Evolutionary conservation across 2,888 invertebrate species (phyloP).

Genomic region (Acleris sparsana): DNA sequence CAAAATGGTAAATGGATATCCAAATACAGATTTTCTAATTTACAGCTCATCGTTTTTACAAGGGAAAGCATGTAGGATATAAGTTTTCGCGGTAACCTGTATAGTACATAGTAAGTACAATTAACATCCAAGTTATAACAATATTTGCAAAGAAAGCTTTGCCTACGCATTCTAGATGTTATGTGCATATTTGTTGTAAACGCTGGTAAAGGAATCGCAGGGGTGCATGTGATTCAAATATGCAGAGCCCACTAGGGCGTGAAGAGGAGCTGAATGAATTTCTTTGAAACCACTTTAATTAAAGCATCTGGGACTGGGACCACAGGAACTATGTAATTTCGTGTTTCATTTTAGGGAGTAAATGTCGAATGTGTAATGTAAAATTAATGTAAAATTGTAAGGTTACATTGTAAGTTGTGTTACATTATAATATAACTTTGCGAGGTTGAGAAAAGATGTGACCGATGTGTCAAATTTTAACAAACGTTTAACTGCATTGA

Average conservation of each 20-base stretch:
- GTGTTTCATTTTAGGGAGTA: background rate
- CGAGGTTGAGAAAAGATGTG: too few species aligned
- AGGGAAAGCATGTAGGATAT: background rate
- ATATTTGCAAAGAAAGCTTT: slow-evolving; percentile 3
- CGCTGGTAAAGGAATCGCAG: background rate
- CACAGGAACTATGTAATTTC: background rate
- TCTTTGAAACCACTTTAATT: slow-evolving; percentile 17
- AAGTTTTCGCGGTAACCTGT: background rate
- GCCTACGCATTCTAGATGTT: background rate
- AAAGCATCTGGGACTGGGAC: slow-evolving; percentile 7
- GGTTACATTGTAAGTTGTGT: too few species aligned
- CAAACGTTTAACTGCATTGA: background rate
- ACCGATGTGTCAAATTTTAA: background rate
- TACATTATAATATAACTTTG: background rate
- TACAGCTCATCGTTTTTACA: background rate
- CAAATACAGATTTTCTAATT: too few species aligned
- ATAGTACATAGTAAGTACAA: background rate
- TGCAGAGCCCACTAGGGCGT: slow-evolving; percentile 16
- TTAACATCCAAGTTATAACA: slow-evolving; percentile 4
- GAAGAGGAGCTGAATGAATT: slow-evolving; percentile 7
- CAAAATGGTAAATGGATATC: too few species aligned
- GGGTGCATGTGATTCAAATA: slow-evolving; percentile 23
- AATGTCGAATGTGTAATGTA: too few species aligned
- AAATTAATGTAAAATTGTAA: too few species aligned
- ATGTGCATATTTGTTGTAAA: too few species aligned